These are phyloP conservation scores for Napeogenes sylphis DNA, from an alignment of 2,888 invertebrate genomes.

Conservation along the genomic window DNA sequence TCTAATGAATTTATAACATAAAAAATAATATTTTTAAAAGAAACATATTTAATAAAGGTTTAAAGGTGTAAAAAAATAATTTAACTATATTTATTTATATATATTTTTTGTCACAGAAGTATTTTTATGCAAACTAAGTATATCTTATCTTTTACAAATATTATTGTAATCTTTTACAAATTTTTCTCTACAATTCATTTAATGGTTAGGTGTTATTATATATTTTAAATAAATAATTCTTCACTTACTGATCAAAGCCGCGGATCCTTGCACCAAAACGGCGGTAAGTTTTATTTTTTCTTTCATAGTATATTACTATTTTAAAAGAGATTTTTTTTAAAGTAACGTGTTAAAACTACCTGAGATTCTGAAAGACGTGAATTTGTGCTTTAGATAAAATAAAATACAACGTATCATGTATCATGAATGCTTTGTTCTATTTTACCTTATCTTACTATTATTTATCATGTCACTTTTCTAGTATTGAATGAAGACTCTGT, in stretches of 20 bases:
- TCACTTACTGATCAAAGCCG: slow-evolving; percentile 45
- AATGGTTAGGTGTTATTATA: not conserved
- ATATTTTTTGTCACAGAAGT: no score
- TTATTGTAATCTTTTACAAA: no score
- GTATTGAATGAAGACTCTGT: not conserved
- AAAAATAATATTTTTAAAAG: not conserved
- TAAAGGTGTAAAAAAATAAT: no score
- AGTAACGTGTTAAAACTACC: not conserved
- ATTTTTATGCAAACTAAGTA: no score
- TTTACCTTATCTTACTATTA: not conserved
- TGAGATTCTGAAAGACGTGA: not conserved
- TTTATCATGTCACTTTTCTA: not conserved
- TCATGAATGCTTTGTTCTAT: not conserved
- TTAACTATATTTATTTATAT: no score
- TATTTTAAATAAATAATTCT: not conserved
- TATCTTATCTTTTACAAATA: no score
- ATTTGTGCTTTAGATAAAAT: not conserved
- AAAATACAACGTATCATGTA: not conserved
- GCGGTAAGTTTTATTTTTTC: slow-evolving; percentile 45
- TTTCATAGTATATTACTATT: slow-evolving; percentile 33
- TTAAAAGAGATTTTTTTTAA: not conserved
- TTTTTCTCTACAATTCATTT: no score
- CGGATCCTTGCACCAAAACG: slow-evolving; percentile 46
- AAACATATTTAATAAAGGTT: not conserved
- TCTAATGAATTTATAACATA: not conserved